Percentiles rank a stretch among this genome's conserved stretches.
phyloP scores from a whole-genome alignment of 2,797 vertebrate species.

The Malurus leucopterus region DNA sequence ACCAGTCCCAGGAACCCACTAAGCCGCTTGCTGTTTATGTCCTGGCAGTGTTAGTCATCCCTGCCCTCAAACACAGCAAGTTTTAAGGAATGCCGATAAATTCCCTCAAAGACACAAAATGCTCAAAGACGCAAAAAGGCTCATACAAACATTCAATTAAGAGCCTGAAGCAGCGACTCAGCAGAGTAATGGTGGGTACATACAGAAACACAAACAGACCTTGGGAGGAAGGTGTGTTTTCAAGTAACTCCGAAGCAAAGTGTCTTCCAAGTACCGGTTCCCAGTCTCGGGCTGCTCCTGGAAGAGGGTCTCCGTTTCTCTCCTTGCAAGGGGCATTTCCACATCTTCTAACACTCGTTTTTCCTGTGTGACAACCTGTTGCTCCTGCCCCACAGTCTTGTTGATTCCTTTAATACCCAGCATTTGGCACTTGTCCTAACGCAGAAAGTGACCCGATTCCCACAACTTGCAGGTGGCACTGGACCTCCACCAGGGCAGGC shows the following conservation, averaged over 20 bases:
- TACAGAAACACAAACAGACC: slow-evolving; percentile 59
- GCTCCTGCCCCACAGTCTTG: rapidly evolving
- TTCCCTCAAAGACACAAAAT: neutral
- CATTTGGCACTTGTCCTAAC: neutral
- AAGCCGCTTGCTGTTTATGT: neutral
- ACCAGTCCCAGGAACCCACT: neutral
- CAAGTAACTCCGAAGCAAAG: slow-evolving; percentile 77
- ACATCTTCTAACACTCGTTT: neutral
- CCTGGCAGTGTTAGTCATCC: neutral
- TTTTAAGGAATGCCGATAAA: neutral
- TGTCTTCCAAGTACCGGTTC: slow-evolving; percentile 79
- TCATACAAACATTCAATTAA: neutral
- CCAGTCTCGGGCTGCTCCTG: slow-evolving; percentile 74
- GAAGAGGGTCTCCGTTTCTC: slow-evolving; percentile 70
- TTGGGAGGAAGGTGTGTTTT: slow-evolving; percentile 72
- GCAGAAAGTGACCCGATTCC: neutral
- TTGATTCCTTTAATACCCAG: neutral
- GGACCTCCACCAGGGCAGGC: neutral
- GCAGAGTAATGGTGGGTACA: rapidly evolving
- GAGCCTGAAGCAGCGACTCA: neutral
- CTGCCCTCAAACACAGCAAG: neutral
- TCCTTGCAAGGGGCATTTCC: slow-evolving; percentile 47
- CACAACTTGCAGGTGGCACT: rapidly evolving
- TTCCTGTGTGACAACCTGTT: rapidly evolving
- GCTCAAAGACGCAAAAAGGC: neutral